Base-by-base conservation (phyloP, 1,140 invertebrate species). In the Pseudomyrmex gracilis region DNA sequence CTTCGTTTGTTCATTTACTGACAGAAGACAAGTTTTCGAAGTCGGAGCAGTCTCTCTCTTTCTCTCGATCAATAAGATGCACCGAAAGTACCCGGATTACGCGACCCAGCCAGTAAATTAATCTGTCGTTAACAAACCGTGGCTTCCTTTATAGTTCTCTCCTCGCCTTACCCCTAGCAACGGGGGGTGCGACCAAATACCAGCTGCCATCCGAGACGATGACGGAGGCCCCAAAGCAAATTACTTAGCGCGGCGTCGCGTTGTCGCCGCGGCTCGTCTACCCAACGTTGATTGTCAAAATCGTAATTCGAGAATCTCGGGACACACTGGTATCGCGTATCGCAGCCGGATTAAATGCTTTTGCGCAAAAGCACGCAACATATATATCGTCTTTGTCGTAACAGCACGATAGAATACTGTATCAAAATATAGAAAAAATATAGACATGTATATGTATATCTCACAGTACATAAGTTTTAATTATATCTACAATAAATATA, bases 121-220 rank as follows among this genome's bases (percentile, higher is more conserved):
- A 87, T 87, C 58, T 22, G 45, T 34, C 58, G 58, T 87, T 84
- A 87, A 74, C 85, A 84, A 87, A 76, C 74, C 85, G 58, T 87
- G 85, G 61, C 55, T 76, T 82, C 80, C 80, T 73, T 78, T 78
- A 73, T 66, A 57, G 71, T 63, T 45, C 63, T 67, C 24, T n/a
- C n/a, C 24, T 47, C 49, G 8, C 61, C 43, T 17, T 10, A 24
- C 12, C 60, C 20, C 34, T 34, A 5, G 34, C 45, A 20, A 20
- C n/a, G 47, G 1, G 34, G 73, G 22, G 55, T 49, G 57, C 66
- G 64, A 86, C 67, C 63, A 77, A 83, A 83, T 68, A 64, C 61
- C n/a, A 47, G 17, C 24, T 73, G 73, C 68, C 63, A 73, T 80
- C 82, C 66, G 61, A 70, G 73, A 85, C 76, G 71, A 13, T 20